Percentiles rank a stretch among this genome's conserved stretches.
Evolutionary conservation across 2,888 invertebrate genomes (phyloP).

Genomic region (Drosophila paranaensis): DNA sequence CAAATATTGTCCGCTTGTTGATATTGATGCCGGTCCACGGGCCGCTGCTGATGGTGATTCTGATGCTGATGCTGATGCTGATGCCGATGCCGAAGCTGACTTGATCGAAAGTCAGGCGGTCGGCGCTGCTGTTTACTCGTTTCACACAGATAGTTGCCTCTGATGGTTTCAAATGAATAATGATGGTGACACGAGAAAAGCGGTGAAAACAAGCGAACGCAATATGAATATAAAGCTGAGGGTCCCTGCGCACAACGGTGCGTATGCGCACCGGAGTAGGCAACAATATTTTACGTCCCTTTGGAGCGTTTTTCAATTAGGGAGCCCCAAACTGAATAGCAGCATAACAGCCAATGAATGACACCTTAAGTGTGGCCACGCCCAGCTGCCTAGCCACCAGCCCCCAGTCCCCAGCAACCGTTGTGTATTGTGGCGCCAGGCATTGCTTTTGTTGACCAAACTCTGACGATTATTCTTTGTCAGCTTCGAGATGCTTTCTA

Average conservation of each 20-base stretch:
- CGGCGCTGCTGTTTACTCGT: conserved; percentile 25
- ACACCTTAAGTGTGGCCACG: conserved; percentile 64
- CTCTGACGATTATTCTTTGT: conserved; percentile 64
- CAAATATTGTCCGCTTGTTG: conserved; percentile 73
- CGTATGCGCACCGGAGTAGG: conserved; percentile 38
- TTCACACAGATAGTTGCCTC: conserved; percentile 16
- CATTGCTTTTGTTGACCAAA: conserved; percentile 36
- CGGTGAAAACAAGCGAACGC: conserved; percentile 54
- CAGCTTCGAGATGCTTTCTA: conserved; percentile 56
- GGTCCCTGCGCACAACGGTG: conserved; percentile 36
- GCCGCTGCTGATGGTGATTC: not conserved
- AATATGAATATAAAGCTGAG: conserved; percentile 78
- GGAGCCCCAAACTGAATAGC: conserved; percentile 23
- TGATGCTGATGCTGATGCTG: conserved; percentile 10
- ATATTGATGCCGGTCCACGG: conserved; percentile 60
- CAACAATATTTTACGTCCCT: conserved; percentile 36
- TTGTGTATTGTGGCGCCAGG: conserved; percentile 4
- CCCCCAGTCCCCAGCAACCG: conserved; percentile 7
- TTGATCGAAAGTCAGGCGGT: conserved; percentile 54
- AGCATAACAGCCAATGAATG: conserved; percentile 67
- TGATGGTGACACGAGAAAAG: conserved; percentile 70
- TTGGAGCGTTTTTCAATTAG: conserved; percentile 54
- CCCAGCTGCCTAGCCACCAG: not conserved
- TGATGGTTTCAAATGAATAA: conserved; percentile 62
- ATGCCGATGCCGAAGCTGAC: conserved; percentile 24